Evolutionary conservation across 2,888 invertebrate species (phyloP).

Genomic region (Hypolimnas misippus): DNA sequence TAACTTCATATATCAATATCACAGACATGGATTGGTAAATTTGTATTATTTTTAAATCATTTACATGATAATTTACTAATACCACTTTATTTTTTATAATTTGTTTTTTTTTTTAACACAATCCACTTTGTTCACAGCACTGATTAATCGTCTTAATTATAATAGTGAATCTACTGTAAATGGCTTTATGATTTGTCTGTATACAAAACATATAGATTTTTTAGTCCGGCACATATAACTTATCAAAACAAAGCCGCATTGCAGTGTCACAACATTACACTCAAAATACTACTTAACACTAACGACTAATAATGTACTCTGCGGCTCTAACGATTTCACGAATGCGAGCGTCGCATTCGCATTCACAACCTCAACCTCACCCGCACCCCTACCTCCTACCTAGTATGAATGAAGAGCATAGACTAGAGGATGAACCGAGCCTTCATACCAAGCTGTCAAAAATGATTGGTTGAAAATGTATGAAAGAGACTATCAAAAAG

Average conservation of each 20-base stretch:
- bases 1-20: slow-evolving; percentile 31
- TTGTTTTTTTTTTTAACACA: slow-evolving; percentile 9
- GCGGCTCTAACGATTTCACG: not conserved
- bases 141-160: not conserved
- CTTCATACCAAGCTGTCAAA: too few species aligned
- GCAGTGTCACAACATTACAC: slow-evolving; percentile 17
- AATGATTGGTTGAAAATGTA: too few species aligned
- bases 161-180: not conserved
- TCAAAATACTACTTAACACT: slow-evolving; percentile 1
- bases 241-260: slow-evolving; percentile 31
- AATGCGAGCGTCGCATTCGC: not conserved
- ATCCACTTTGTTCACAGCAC: not conserved
- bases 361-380: not conserved
- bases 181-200: not conserved
- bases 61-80: slow-evolving; percentile 5
- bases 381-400: slow-evolving; percentile 6
- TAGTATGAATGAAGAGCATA: slow-evolving; percentile 4
- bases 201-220: slow-evolving; percentile 5
- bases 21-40: slow-evolving; percentile 24
- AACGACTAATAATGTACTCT: not conserved
- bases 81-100: not conserved
- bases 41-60: slow-evolving; percentile 6
- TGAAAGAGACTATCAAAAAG: too few species aligned
- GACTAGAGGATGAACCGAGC: not conserved
- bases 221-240: slow-evolving; percentile 7